phyloP scores from a whole-genome alignment of 1,140 invertebrate species.

The Drosophila pachea region DNA sequence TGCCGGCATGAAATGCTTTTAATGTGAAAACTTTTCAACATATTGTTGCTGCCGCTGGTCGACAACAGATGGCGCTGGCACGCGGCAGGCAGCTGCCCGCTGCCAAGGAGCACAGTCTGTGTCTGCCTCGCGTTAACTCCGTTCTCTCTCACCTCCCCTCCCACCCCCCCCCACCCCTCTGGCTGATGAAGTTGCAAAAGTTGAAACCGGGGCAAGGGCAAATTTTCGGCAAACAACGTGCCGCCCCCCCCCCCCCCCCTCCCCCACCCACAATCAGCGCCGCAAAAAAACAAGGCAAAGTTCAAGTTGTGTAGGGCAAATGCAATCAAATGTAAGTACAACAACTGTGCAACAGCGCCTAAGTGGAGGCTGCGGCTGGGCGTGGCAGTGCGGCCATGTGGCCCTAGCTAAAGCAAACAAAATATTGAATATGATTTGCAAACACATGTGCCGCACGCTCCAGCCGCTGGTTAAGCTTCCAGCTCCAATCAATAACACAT shows the following conservation, averaged over 20 bases:
- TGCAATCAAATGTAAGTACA: conserved; percentile 63
- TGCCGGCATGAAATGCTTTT: conserved; percentile 69
- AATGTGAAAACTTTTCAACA: conserved; percentile 73
- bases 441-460: conserved; percentile 49
- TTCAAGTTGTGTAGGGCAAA: conserved; percentile 53
- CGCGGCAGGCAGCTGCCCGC: conserved; percentile 22
- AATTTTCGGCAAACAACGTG: conserved; percentile 49
- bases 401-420: conserved; percentile 47
- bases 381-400: background rate
- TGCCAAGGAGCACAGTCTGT: background rate
- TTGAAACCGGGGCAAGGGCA: conserved; percentile 17
- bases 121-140: background rate
- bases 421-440: conserved; percentile 75
- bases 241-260: background rate
- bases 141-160: background rate
- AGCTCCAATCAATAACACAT: conserved; percentile 62
- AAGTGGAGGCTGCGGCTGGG: background rate
- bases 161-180: conserved; percentile 22
- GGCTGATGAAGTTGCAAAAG: conserved; percentile 70
- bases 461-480: conserved; percentile 29
- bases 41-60: conserved; percentile 29
- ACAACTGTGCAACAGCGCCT: conserved; percentile 34
- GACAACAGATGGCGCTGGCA: conserved; percentile 43
- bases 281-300: conserved; percentile 40
- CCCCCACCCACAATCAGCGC: no score